Conservation (phyloP, 1,140 invertebrate genomes). For the Penaeus japonicus region DNA sequence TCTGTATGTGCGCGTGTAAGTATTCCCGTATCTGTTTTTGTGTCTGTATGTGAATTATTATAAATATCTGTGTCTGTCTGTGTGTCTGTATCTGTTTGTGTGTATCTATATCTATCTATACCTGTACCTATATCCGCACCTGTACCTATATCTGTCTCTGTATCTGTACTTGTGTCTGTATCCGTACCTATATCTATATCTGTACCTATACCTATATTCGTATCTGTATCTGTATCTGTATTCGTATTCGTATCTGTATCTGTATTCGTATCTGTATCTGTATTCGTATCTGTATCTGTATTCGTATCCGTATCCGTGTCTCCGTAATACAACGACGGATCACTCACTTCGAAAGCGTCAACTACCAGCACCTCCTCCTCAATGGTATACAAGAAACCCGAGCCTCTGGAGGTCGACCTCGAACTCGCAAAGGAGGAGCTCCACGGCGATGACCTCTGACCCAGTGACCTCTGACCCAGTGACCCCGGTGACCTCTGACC, state of each 20-base stretch:
- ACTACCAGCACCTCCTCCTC: conserved; percentile 32
- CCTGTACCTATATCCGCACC: no score
- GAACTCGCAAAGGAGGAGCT: background rate
- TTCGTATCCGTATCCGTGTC: conserved; percentile 6
- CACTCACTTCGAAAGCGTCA: background rate
- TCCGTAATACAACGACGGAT: conserved; percentile 30
- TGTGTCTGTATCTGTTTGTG: no score
- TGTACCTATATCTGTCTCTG: no score
- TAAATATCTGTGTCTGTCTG: no score
- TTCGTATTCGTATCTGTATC: background rate
- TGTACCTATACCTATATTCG: no score
- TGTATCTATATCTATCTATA: no score
- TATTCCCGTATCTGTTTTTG: no score
- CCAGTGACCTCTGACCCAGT: conserved; percentile 1
- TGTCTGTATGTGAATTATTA: no score
- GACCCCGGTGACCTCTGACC: background rate
- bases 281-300: background rate
- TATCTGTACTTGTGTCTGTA: no score
- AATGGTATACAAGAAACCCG: conserved; percentile 33
- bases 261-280: conserved; percentile 2
- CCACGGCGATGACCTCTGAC: conserved; percentile 20
- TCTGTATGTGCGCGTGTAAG: no score
- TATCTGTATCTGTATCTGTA: background rate
- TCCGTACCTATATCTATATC: no score
- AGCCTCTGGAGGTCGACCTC: background rate